phyloP scores from a whole-genome alignment of 2,888 invertebrate genomes.

The Agriopis marginaria region DNA sequence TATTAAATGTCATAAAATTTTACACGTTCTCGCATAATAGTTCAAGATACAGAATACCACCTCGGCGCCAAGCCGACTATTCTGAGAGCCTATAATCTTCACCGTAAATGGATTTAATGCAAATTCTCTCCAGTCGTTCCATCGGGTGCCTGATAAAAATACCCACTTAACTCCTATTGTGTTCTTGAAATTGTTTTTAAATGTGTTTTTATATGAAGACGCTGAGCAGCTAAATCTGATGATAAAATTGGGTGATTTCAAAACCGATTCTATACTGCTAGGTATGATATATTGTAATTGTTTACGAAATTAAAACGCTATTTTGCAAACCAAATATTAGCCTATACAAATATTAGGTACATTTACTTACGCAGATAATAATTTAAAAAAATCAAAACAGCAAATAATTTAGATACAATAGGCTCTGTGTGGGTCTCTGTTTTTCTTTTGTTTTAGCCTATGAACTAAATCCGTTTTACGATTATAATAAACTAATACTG shows the following conservation, averaged over 20 bases:
- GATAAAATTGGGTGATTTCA: slow-evolving; percentile 39
- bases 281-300: slow-evolving; percentile 18
- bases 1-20: background rate
- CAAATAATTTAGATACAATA: no score
- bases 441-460: no score
- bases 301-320: background rate
- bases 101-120: slow-evolving; percentile 80
- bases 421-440: no score
- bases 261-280: no score
- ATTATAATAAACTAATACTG: no score
- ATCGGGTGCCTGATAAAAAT: slow-evolving; percentile 72
- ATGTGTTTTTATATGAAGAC: slow-evolving; percentile 50
- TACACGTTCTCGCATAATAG: background rate
- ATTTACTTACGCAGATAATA: no score
- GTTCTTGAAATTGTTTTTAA: slow-evolving; percentile 66
- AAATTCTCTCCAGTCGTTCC: slow-evolving; percentile 70
- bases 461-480: no score
- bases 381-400: no score
- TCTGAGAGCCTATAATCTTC: slow-evolving; percentile 73
- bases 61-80: slow-evolving; percentile 69
- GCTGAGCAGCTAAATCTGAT: slow-evolving; percentile 41
- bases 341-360: no score
- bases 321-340: no score
- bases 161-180: slow-evolving; percentile 66
- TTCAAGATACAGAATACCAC: slow-evolving; percentile 46